Evolutionary conservation across 2,113 vertebrate genomes (phyloP), one percentile per base, ranked within the genome.

Genomic region (Herpailurus yagouaroundi): DNA sequence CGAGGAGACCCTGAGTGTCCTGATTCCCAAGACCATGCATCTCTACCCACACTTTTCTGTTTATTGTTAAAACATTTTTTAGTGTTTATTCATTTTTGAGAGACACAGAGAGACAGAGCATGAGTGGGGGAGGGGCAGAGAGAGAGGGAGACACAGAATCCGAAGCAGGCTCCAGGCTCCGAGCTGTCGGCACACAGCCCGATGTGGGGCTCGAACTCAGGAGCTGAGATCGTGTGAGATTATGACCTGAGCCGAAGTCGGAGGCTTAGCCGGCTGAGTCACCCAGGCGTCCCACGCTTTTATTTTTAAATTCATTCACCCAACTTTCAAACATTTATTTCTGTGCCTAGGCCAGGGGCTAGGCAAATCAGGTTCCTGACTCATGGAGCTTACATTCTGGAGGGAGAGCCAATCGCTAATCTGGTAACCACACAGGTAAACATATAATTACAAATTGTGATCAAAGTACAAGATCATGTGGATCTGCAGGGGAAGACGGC

Each of bases 241-340:
- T 9, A 19, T 60, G 57, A 60, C 57, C 57, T 60, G 57, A 60
- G 57, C 57, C 8, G 3, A 23, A 60, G 57, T 60, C 7, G 21
- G 57, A 60, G 1, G 57, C 19, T 19, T 7, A 60, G 23, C 57
- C 57, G 7, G 23, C 21, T 60, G 57, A 60, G 57, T 7, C 57
- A 60, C 57, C 21, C 57, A 60, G 19, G 57, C 21, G 1, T 8
- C 57, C 57, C 64, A 29, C 19, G 36, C 48, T 55, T 94, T 83
- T 71, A 94, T 57, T 81, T 63, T 86, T 36, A 41, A 89, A 66
- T 90, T 83, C 36, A 74, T 92, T 83, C 29, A 87, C 94, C 48
- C 31, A 60, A 31, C n/a, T 33, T 89, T 36, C 85, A 71, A 63
- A 74, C 66, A 73, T 50, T 84, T n/a, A 63, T 27, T 71, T 96